Evolutionary conservation across 2,797 vertebrate genomes (phyloP).

Genomic region (Vespertilio murinus): DNA sequence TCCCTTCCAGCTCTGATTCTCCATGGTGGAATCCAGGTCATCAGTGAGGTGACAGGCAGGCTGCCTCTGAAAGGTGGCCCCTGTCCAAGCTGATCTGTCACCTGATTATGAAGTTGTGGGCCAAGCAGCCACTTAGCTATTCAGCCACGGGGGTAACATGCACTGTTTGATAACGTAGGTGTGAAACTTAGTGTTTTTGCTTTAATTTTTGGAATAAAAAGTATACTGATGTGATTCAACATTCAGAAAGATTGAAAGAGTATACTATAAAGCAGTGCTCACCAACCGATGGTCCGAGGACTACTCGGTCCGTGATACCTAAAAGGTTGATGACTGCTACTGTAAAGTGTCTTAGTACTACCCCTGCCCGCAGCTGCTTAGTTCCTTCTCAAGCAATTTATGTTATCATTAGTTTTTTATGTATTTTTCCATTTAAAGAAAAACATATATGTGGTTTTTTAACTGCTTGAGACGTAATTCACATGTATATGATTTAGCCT

Average conservation of each 20-base stretch:
- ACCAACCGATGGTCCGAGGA: too few species aligned
- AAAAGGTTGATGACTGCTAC: too few species aligned
- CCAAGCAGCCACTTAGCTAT: not conserved
- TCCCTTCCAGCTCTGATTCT: not conserved
- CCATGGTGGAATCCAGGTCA: not conserved
- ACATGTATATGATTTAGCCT: not conserved
- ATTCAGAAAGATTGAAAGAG: not conserved
- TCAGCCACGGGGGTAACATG: not conserved
- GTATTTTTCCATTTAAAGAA: not conserved
- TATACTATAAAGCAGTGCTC: not conserved
- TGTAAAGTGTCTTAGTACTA: not conserved
- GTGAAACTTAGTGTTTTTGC: not conserved
- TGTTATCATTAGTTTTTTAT: not conserved
- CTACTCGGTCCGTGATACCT: too few species aligned
- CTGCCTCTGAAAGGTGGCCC: not conserved
- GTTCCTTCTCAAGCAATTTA: not conserved
- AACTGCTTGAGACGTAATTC: not conserved
- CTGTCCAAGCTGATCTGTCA: not conserved
- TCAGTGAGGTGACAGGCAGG: not conserved
- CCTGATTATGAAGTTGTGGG: not conserved
- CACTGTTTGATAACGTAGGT: not conserved
- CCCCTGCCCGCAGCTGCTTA: not conserved
- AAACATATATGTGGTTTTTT: not conserved
- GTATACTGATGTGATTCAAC: not conserved
- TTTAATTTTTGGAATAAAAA: conserved; percentile 15